phyloP scores from a whole-genome alignment of 2,113 vertebrate genomes.

The Crypturellus undulatus region DNA sequence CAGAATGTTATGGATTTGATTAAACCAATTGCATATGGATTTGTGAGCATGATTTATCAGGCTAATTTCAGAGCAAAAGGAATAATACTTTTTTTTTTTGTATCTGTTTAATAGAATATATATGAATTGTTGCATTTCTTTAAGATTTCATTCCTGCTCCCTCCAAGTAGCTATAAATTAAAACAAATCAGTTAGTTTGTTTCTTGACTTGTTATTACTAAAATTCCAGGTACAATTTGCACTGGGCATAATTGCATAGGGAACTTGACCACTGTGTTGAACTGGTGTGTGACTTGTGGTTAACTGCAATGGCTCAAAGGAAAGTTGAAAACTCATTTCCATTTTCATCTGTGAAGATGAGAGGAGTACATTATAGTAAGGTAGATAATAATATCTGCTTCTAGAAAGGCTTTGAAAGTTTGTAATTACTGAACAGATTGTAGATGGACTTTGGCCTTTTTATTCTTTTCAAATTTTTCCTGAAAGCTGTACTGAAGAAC shows the following conservation, averaged over 20 bases:
- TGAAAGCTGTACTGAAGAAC: neutral
- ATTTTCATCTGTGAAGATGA: neutral
- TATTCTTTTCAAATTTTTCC: neutral
- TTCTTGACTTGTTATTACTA: neutral
- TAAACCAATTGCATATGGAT: neutral
- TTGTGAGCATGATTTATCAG: neutral
- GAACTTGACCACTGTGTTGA: neutral
- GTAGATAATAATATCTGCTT: neutral
- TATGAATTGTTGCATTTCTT: neutral
- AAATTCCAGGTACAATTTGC: neutral
- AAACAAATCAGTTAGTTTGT: neutral
- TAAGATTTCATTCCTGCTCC: neutral
- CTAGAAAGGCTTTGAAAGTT: neutral
- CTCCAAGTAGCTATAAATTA: neutral
- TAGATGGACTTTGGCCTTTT: neutral
- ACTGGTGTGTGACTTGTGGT: neutral
- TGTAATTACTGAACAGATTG: neutral
- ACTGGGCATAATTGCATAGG: neutral
- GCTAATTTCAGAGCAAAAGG: neutral
- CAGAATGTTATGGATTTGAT: neutral
- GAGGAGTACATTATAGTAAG: neutral
- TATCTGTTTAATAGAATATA: neutral
- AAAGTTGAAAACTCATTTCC: slow-evolving; percentile 12
- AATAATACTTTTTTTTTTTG: neutral
- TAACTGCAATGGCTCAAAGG: neutral